Percentiles rank a stretch among this genome's conserved stretches.
These are phyloP conservation scores for Rhombomys opimus DNA, from an alignment of 2,113 vertebrate species.

Conservation along the genomic window DNA sequence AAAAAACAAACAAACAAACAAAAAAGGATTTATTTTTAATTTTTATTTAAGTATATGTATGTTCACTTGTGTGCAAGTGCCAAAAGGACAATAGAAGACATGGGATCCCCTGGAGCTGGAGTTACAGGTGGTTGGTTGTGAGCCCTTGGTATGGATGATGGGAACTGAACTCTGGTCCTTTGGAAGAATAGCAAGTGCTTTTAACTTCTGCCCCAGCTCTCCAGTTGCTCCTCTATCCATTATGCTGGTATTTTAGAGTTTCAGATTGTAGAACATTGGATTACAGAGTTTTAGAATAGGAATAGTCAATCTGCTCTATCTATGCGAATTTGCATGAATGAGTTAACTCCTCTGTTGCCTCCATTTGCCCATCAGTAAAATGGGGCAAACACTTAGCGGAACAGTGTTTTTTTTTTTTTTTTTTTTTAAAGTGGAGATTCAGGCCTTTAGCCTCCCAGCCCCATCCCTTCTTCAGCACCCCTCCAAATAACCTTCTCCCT, in stretches of 20 bases:
- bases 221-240: not conserved
- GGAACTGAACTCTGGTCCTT: not conserved
- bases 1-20: not conserved
- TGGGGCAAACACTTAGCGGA: not conserved
- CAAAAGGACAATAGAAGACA: not conserved
- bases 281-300: not conserved
- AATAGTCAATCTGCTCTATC: not conserved
- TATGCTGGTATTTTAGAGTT: not conserved
- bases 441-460: not conserved
- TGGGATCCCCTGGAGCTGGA: not conserved
- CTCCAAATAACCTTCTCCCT: rapidly evolving
- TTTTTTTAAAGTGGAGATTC: not conserved
- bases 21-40: not conserved
- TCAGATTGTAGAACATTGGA: not conserved
- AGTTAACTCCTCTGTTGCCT: not conserved
- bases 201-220: not conserved
- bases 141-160: not conserved
- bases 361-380: not conserved
- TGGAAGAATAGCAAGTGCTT: not conserved
- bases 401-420: not conserved
- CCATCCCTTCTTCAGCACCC: not conserved
- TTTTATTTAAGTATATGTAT: not conserved
- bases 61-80: not conserved
- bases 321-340: not conserved
- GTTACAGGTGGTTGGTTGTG: not conserved